These are phyloP conservation scores for Drosophila jambulina DNA, from an alignment of 1,140 invertebrate species.

Conservation along the genomic window DNA sequence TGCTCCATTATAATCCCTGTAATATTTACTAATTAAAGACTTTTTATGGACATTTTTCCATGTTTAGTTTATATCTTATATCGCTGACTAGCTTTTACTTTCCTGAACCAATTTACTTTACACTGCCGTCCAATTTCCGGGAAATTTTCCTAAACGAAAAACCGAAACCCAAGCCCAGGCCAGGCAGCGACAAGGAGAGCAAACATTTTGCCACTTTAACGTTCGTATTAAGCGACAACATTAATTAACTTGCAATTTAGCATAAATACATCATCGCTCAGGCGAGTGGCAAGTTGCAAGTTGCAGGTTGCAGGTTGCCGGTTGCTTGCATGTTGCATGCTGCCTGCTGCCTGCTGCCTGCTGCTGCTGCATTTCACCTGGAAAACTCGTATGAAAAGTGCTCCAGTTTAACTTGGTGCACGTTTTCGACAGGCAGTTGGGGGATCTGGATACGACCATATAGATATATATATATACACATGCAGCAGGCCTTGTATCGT, in stretches of 20 bases:
- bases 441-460: conserved; percentile 3
- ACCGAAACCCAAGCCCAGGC: neutral
- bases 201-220: conserved; percentile 76
- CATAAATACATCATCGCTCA: conserved; percentile 82
- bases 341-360: conserved; percentile 15
- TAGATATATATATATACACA: neutral
- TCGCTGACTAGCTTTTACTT: conserved; percentile 1
- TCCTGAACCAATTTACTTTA: conserved; percentile 2
- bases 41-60: neutral
- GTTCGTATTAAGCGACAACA: conserved; percentile 72
- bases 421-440: conserved; percentile 64
- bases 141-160: conserved; percentile 36
- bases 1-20: neutral
- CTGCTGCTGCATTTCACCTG: conserved; percentile 64
- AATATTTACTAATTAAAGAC: neutral
- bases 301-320: conserved; percentile 9
- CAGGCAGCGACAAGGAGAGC: conserved; percentile 44
- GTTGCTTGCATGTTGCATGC: conserved; percentile 21
- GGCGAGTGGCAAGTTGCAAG: conserved; percentile 28
- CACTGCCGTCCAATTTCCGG: conserved; percentile 52
- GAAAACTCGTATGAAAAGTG: conserved; percentile 80
- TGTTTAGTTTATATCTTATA: neutral
- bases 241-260: conserved; percentile 82
- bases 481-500: conserved; percentile 49
- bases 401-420: conserved; percentile 81